phyloP scores from a whole-genome alignment of 2,888 invertebrate species.

The Drosophila falleni region DNA sequence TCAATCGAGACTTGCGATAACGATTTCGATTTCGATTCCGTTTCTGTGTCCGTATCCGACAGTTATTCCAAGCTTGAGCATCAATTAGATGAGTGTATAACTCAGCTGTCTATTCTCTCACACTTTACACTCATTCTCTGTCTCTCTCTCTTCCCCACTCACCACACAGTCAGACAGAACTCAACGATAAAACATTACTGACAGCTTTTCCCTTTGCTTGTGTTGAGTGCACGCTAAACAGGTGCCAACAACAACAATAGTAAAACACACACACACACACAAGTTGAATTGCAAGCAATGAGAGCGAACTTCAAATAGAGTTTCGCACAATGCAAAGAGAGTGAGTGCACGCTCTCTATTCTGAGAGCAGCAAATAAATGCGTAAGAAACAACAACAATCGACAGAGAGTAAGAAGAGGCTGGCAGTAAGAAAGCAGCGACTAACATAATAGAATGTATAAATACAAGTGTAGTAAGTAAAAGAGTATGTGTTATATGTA shows the following conservation, averaged over 20 bases:
- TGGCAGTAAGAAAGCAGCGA: slow-evolving; percentile 29
- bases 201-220: slow-evolving; percentile 57
- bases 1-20: slow-evolving; percentile 15
- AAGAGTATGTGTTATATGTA: neutral
- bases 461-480: slow-evolving; percentile 5
- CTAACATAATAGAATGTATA: slow-evolving; percentile 35
- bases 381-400: slow-evolving; percentile 32
- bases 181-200: slow-evolving; percentile 53
- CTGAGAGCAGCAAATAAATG: slow-evolving; percentile 15
- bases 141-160: neutral
- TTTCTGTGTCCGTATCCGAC: neutral
- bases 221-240: slow-evolving; percentile 31
- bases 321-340: slow-evolving; percentile 24
- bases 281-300: slow-evolving; percentile 4
- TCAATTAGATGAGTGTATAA: slow-evolving; percentile 18
- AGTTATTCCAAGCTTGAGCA: slow-evolving; percentile 2
- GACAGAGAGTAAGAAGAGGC: slow-evolving; percentile 28
- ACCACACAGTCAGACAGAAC: slow-evolving; percentile 15
- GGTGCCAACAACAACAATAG: slow-evolving; percentile 50
- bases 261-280: neutral
- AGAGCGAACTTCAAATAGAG: slow-evolving; percentile 56
- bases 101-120: slow-evolving; percentile 7
- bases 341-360: neutral
- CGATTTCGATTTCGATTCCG: neutral
- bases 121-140: neutral